Evolutionary conservation across 92 coral and sea anemone species (phyloP).

Genomic region (Paramuricea clavata): DNA sequence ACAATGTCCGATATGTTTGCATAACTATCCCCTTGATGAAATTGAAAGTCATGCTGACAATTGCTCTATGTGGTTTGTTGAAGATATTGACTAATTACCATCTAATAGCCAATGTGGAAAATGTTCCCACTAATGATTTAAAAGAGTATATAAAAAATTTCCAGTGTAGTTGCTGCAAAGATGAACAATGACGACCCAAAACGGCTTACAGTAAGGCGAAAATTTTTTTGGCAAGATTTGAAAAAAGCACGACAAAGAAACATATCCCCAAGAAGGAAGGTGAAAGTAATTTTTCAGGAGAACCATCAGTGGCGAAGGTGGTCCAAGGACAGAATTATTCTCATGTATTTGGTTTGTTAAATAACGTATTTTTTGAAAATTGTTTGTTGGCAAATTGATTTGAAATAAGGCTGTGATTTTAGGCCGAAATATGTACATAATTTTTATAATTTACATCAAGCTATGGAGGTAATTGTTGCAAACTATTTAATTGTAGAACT

Average conservation of each 20-base stretch:
- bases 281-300: background rate
- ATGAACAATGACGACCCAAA: background rate
- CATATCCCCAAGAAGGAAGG: background rate
- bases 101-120: background rate
- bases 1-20: conserved; percentile 53
- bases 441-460: background rate
- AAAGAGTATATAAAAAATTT: background rate
- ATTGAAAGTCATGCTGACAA: conserved; percentile 54
- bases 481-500: conserved; percentile 55
- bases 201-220: background rate
- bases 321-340: conserved; percentile 8
- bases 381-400: background rate
- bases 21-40: conserved; percentile 37
- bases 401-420: background rate
- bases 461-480: background rate
- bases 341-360: background rate
- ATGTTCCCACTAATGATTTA: background rate
- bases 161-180: background rate
- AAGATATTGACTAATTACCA: conserved; percentile 26
- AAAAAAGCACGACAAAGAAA: background rate
- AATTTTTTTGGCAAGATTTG: background rate
- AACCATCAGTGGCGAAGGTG: background rate
- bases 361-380: background rate
- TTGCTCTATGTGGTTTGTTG: conserved; percentile 54
- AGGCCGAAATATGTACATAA: background rate